Percentiles rank a stretch among this genome's conserved stretches.
Conservation (phyloP, 2,888 invertebrate genomes). For the Adelphocoris suturalis region DNA sequence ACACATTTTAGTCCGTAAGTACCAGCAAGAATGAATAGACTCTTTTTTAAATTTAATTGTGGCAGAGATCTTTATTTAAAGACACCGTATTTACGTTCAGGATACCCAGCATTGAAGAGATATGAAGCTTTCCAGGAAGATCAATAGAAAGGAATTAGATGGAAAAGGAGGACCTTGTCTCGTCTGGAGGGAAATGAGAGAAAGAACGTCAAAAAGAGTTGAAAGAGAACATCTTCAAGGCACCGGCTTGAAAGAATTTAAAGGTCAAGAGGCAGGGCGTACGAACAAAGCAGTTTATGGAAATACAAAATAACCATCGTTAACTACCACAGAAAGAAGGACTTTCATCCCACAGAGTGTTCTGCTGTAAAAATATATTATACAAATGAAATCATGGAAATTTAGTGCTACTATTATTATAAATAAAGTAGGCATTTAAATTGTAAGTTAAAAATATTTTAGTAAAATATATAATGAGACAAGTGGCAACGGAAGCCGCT, state of each 20-base stretch:
- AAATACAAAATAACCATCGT: constrained; percentile 10
- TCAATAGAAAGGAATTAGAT: constrained; percentile 13
- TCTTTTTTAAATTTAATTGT: neutral
- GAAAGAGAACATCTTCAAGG: neutral
- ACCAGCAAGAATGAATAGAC: too few species aligned
- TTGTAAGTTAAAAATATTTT: too few species aligned
- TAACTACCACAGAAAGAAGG: neutral
- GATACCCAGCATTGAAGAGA: neutral
- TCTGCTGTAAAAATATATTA: too few species aligned
- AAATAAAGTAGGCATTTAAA: too few species aligned
- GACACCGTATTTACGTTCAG: neutral
- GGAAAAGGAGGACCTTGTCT: neutral
- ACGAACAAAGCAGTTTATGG: constrained; percentile 5
- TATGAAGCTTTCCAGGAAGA: constrained; percentile 11
- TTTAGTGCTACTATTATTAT: too few species aligned
- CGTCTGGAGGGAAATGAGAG: neutral
- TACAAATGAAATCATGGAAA: too few species aligned
- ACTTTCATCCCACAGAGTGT: too few species aligned
- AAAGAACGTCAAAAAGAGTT: neutral
- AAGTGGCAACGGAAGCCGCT: too few species aligned
- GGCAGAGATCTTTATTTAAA: neutral
- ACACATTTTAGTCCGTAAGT: too few species aligned
- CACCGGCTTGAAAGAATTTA: neutral
- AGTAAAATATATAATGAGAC: too few species aligned
- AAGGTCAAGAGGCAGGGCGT: constrained; percentile 7